Base-by-base conservation (phyloP, 2,888 invertebrate species). In the Tortrix viridana region DNA sequence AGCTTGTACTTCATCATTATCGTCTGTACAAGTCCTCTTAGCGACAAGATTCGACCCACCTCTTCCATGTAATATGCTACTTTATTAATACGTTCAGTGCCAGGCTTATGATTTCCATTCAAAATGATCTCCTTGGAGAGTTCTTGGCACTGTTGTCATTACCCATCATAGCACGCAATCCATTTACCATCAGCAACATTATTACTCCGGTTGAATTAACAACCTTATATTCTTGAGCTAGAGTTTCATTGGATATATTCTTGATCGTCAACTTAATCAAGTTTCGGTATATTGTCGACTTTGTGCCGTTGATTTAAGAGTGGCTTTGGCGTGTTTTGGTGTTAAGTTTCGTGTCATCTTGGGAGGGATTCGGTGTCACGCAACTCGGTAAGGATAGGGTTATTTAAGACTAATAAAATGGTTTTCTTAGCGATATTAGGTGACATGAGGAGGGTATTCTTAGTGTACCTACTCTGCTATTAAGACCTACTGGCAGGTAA, bases 311-410 rank as follows among this genome's bases (percentile, higher is more conserved):
- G 32, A 38, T 26, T 32, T 43, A 18, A 18, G n/a, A 60, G 32
- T 48, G 14, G 22, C 32, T 37, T 14, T 20, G 12, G 5, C 19
- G 26, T 38, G 12, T 16, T 16, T 19, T 19, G 54, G 32, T 54
- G 47, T 43, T 43, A 54, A 48, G 47, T 61, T 55, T 49, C 55
- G 20, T 55, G 44, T 61, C 55, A 55, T 61, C 61, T 55, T 55
- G 22, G 60, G 43, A 49, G 48, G 48, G 26, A 49, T 55, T 46
- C 1, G 12, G n/a, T 37, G 43, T 41, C 61, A 61, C 61, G 61
- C 61, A 50, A 55, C 16, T 41, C 18, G 18, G 9, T 44, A 18
- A 12, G 16, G 41, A 20, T 41, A 41, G 23, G 38, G 12, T 38
- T 53, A 32, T 32, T 32, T 32, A 12, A 32, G 7, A 32, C 12